Percentiles rank a stretch among this genome's conserved stretches.
Evolutionary conservation across 2,113 vertebrate genomes (phyloP).

Genomic region (Baryphthengus martii): DNA sequence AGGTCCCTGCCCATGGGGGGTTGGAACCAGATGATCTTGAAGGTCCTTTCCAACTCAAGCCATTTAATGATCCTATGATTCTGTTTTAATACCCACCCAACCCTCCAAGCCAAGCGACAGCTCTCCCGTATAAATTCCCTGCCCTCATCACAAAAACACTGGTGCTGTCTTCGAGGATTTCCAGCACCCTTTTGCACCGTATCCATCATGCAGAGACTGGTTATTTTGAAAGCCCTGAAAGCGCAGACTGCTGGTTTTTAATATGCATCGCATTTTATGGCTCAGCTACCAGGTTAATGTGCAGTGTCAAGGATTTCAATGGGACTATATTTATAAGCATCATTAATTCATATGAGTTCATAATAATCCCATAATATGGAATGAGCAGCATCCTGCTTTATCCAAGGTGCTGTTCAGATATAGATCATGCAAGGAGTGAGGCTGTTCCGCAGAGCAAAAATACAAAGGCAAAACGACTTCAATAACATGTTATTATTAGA

Average conservation of each 20-base stretch:
- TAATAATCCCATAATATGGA: background rate
- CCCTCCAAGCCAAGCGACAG: background rate
- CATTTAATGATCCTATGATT: too few species aligned
- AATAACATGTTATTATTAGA: background rate
- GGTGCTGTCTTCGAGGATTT: background rate
- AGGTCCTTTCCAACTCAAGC: too few species aligned
- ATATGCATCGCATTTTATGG: background rate
- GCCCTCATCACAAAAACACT: background rate
- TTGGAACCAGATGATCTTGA: too few species aligned
- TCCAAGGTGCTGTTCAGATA: background rate
- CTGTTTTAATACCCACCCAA: background rate
- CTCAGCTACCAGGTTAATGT: background rate
- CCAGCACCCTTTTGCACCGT: background rate
- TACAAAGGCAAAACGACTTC: background rate
- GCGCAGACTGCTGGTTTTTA: background rate
- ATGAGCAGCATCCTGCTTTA: background rate
- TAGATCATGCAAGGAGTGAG: background rate
- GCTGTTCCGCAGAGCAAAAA: background rate
- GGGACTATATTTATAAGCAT: background rate
- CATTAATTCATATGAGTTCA: background rate
- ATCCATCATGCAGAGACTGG: background rate
- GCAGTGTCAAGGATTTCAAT: background rate
- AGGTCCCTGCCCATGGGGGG: too few species aligned
- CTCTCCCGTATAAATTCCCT: background rate
- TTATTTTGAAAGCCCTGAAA: background rate